Evolutionary conservation across 2,888 invertebrate genomes (phyloP).

Genomic region (Urechis unicinctus): DNA sequence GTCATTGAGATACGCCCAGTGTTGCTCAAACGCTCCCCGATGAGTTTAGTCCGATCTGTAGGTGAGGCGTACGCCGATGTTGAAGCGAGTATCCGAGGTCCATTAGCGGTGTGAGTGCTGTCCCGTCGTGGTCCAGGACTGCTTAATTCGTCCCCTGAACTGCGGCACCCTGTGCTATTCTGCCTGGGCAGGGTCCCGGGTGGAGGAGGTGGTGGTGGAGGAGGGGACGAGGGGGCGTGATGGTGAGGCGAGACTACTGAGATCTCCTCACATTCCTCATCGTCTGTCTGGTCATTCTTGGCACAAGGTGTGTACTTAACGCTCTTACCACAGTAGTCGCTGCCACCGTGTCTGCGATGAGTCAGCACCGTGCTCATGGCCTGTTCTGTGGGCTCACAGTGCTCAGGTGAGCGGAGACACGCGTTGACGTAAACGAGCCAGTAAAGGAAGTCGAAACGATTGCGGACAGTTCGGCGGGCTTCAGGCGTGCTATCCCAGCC

Average conservation of each 20-base stretch:
- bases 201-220: not conserved
- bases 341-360: not conserved
- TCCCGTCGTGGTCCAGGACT: not conserved
- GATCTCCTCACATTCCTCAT: constrained; percentile 9
- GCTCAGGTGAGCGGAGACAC: not conserved
- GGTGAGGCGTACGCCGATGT: not conserved
- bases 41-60: constrained; percentile 4
- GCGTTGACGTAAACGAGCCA: constrained; percentile 8
- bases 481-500: not conserved
- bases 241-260: not conserved
- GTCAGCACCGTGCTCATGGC: constrained; percentile 1
- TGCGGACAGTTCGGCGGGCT: not conserved
- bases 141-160: too few species aligned
- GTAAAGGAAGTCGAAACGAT: constrained; percentile 4
- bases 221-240: not conserved
- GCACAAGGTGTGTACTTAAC: constrained; percentile 9
- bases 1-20: not conserved
- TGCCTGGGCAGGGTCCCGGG: not conserved
- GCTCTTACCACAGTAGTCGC: not conserved
- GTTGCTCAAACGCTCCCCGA: constrained; percentile 2
- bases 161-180: too few species aligned
- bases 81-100: not conserved
- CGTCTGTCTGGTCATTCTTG: constrained; percentile 7
- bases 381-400: not conserved
- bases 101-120: not conserved